phyloP scores from a whole-genome alignment of 2,888 invertebrate genomes.

The Meiosimyza decipiens region DNA sequence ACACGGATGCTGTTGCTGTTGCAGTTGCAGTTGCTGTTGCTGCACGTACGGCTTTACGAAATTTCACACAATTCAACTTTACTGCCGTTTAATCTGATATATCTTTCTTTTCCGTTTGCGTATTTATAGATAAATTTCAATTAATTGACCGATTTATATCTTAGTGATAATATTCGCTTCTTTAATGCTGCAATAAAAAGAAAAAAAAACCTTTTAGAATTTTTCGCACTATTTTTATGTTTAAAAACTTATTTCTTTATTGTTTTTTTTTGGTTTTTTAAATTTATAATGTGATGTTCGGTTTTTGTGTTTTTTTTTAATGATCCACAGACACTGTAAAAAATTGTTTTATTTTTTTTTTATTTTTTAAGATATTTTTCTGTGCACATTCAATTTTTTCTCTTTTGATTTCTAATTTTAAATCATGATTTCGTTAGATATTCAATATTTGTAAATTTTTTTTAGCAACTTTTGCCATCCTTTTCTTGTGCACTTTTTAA shows the following conservation, averaged over 20 bases:
- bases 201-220: constrained; percentile 32
- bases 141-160: constrained; percentile 44
- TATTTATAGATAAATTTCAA: constrained; percentile 12
- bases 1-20: constrained; percentile 14
- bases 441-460: constrained; percentile 15
- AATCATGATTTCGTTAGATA: constrained; percentile 40
- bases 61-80: constrained; percentile 42
- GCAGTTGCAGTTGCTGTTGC: neutral
- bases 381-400: constrained; percentile 40
- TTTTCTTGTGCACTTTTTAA: constrained; percentile 35
- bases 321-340: constrained; percentile 39
- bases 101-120: constrained; percentile 44
- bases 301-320: constrained; percentile 35
- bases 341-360: constrained; percentile 31
- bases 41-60: constrained; percentile 4
- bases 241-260: constrained; percentile 38
- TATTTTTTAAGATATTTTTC: constrained; percentile 51
- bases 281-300: constrained; percentile 38
- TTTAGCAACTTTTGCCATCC: constrained; percentile 39
- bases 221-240: constrained; percentile 11
- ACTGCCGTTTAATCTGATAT: constrained; percentile 47
- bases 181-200: constrained; percentile 57
- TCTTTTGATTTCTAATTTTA: constrained; percentile 38
- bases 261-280: constrained; percentile 30
- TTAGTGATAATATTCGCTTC: constrained; percentile 50